These are phyloP conservation scores for Tenthredo amoena DNA, from an alignment of 2,888 invertebrate genomes.

Conservation along the genomic window DNA sequence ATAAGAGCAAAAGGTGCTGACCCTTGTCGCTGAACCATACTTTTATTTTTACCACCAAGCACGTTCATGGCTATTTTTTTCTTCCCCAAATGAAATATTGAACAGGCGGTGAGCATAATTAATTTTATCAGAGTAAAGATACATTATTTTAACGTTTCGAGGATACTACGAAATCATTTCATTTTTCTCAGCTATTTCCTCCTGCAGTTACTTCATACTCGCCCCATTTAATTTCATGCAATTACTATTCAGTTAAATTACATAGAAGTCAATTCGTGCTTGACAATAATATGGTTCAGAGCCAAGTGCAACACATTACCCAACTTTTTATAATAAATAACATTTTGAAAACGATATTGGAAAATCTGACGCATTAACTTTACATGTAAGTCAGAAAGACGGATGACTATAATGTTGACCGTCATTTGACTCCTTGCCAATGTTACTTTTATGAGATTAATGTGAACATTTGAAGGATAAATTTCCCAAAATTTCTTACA, in stretches of 20 bases:
- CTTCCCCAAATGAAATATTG: background rate
- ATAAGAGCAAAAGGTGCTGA: conserved; percentile 40
- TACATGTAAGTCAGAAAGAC: background rate
- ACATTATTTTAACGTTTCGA: background rate
- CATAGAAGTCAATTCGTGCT: conserved; percentile 25
- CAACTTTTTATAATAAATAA: conserved; percentile 2
- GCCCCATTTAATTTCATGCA: conserved; percentile 20
- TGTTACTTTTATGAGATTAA: conserved; percentile 38
- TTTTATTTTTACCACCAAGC: conserved; percentile 42
- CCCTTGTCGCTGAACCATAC: conserved; percentile 41
- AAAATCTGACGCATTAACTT: conserved; percentile 35
- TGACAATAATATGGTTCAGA: conserved; percentile 35
- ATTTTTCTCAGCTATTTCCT: background rate
- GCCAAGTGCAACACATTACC: conserved; percentile 43
- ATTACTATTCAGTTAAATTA: background rate
- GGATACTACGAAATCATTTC: background rate
- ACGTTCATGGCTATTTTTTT: conserved; percentile 37
- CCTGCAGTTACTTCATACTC: background rate
- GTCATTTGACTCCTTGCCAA: conserved; percentile 35
- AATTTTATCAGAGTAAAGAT: background rate
- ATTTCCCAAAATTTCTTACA: background rate
- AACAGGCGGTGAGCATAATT: conserved; percentile 9
- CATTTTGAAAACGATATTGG: conserved; percentile 12
- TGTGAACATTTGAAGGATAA: background rate
- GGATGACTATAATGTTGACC: background rate